Base-by-base conservation (phyloP, 2,888 invertebrate genomes). In the Agrochola lota region DNA sequence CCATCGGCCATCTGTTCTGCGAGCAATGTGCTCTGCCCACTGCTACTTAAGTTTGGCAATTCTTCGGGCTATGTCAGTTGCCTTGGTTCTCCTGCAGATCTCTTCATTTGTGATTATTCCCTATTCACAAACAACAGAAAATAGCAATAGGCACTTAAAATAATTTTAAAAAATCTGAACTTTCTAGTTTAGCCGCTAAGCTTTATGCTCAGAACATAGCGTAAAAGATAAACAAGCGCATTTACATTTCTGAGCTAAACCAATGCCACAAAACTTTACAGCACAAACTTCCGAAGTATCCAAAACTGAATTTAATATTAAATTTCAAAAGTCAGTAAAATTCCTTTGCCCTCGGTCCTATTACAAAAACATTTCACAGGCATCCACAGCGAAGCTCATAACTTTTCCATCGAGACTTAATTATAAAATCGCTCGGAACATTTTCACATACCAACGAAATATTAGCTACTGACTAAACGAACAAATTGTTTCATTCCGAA, bases 401-500 rank as follows among this genome's bases (percentile, higher is more conserved):
- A 87, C 87, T 86, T 84, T 86, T 87, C 63, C 46, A 76, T 77
- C 83, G 85, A 80, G 90, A 90, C 85, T 91, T 92, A 92, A 93
- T 95, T 95, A 95, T 95, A 94, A 95, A 94, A 93, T 91, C 88
- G 90, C 89, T 91, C 83, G 89, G 23, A 91, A 90, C 90, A 90
- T 90, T 89, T 91, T 90, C 89, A 90, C 75, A 79, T 86, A 79
- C 81, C 84, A 72, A 62, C 64, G 26, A 69, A 84, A 83, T 87
- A 81, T 87, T 82, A 82, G 88, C 88, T 85, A 83, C 85, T 91
- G 90, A 92, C 92, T 93, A 88, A 87, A 86, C 82, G 83, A 92
- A 95, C 95, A 95, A 96, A 95, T 96, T 94, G 93, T 94, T 93
- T 92, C 84, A 90, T 91, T 91, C 91, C 88, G 84, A 90, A 95